These are phyloP conservation scores for Taeniopygia guttata DNA, from an alignment of 2,797 vertebrate species.

Conservation along the genomic window DNA sequence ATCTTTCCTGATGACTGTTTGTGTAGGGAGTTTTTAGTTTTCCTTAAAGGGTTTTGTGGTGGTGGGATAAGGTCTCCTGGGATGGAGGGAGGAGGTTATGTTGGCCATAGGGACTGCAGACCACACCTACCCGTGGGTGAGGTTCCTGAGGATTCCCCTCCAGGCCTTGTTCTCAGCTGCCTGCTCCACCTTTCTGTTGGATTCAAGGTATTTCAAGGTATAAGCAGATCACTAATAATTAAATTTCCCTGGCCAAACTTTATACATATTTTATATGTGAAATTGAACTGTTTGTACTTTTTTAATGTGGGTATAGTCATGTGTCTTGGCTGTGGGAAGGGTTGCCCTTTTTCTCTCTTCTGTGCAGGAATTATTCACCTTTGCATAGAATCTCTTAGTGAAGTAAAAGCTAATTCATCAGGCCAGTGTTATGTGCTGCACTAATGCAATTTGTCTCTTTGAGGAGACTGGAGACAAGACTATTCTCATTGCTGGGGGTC, in stretches of 20 bases:
- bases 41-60: background rate
- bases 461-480: background rate
- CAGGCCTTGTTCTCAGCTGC: background rate
- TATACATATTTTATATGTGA: background rate
- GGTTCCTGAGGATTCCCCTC: background rate
- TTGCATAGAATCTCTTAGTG: background rate
- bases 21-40: background rate
- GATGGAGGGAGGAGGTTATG: background rate
- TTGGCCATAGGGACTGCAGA: accelerated
- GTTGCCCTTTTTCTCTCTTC: background rate
- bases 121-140: accelerated
- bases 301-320: background rate
- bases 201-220: background rate
- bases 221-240: background rate
- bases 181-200: background rate
- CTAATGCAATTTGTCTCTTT: background rate
- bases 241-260: background rate
- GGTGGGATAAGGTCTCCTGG: background rate
- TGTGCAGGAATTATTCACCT: background rate
- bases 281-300: background rate
- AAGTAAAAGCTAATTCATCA: slow-evolving; percentile 1
- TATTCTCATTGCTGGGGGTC: background rate
- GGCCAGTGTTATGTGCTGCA: background rate
- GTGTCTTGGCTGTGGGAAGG: background rate
- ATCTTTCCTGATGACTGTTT: background rate